Evolutionary conservation across 2,797 vertebrate species (phyloP).

Genomic region (Acanthornis magna): DNA sequence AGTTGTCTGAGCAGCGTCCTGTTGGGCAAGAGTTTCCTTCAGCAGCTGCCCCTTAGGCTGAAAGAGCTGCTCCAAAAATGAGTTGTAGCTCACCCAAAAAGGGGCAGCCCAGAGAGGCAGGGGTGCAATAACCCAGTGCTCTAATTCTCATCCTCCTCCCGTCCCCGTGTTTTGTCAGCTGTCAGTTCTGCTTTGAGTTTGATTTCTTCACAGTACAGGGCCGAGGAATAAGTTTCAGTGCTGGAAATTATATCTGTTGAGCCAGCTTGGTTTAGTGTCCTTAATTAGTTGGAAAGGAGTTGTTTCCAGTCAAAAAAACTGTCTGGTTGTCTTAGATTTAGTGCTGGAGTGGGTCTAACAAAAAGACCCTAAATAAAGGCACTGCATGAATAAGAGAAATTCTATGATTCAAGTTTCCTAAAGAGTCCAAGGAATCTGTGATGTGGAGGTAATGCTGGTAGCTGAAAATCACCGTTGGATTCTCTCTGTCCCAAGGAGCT

Average conservation of each 20-base stretch:
- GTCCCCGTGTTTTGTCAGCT: background rate
- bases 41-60: background rate
- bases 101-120: background rate
- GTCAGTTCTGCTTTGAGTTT: background rate
- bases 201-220: background rate
- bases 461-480: background rate
- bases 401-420: background rate
- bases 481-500: background rate
- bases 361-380: background rate
- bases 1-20: constrained; percentile 22
- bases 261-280: background rate
- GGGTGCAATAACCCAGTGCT: background rate
- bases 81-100: background rate
- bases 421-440: background rate
- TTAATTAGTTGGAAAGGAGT: background rate
- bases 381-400: background rate
- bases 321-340: background rate
- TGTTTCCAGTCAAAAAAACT: background rate
- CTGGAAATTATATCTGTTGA: background rate
- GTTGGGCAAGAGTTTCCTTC: background rate
- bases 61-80: background rate
- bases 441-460: background rate
- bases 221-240: background rate
- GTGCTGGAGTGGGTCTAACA: background rate
- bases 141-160: fast-evolving